Percentiles rank a stretch among this genome's conserved stretches.
Evolutionary conservation across 2,113 vertebrate species (phyloP).

Genomic region (Brienomyrus brachyistius): DNA sequence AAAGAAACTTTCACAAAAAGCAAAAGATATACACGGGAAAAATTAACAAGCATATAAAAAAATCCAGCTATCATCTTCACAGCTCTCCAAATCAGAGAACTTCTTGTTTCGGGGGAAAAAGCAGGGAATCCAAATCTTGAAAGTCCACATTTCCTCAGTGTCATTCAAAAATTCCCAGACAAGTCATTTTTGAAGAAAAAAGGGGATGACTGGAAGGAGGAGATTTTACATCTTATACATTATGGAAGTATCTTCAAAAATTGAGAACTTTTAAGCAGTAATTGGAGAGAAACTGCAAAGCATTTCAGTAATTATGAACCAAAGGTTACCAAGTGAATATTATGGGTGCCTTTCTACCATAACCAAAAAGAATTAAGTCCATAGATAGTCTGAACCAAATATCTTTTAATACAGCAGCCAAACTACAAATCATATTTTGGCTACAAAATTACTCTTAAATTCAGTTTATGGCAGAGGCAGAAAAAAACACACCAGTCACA

Average conservation of each 20-base stretch:
- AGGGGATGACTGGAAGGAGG: not conserved
- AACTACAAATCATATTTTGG: not conserved
- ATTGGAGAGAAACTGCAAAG: not conserved
- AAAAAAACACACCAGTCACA: not conserved
- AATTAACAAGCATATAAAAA: not conserved
- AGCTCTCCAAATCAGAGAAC: not conserved
- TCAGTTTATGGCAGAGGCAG: not conserved
- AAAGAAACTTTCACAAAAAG: not conserved
- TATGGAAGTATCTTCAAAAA: not conserved
- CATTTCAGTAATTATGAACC: not conserved
- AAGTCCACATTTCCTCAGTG: not conserved
- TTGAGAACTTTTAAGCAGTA: not conserved
- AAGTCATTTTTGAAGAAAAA: conserved; percentile 10
- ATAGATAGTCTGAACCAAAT: not conserved
- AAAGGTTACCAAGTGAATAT: not conserved
- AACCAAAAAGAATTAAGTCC: not conserved
- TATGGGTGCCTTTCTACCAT: not conserved
- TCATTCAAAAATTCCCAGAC: conserved; percentile 4
- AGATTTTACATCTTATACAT: not conserved
- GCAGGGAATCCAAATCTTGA: not conserved
- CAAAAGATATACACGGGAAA: not conserved
- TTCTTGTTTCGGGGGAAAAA: not conserved
- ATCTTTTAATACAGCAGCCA: not conserved
- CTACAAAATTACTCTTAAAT: not conserved
- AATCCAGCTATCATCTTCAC: not conserved